Evolutionary conservation across 1,140 invertebrate genomes (phyloP).

Genomic region (Hydropsyche tenuis): DNA sequence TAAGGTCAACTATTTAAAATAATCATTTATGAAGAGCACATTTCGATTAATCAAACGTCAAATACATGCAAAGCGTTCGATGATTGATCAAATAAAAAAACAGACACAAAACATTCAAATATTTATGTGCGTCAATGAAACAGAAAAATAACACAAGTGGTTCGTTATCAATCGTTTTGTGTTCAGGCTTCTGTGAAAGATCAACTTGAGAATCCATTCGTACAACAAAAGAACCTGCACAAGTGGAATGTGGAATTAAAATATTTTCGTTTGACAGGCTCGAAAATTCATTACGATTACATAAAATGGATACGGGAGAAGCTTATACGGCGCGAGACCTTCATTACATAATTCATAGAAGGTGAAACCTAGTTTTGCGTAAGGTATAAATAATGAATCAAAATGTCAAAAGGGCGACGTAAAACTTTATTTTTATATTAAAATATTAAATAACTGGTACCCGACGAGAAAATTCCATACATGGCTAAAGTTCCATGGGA

Average conservation of each 20-base stretch:
- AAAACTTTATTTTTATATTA: neutral
- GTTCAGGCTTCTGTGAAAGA: neutral
- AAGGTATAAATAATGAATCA: neutral
- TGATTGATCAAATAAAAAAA: neutral
- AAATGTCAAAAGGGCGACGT: neutral
- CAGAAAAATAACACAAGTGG: constrained; percentile 14
- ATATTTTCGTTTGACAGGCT: neutral
- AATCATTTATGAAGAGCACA: neutral
- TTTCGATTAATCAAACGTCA: neutral
- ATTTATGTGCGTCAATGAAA: neutral
- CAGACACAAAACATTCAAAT: neutral
- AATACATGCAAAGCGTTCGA: neutral
- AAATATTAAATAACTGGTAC: too few species aligned
- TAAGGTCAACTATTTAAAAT: neutral
- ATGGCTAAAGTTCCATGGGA: too few species aligned
- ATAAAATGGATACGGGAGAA: neutral
- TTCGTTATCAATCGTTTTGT: neutral
- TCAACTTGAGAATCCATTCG: neutral
- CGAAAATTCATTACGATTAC: constrained; percentile 3
- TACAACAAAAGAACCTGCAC: too few species aligned
- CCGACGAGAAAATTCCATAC: too few species aligned
- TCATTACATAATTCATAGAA: constrained; percentile 15
- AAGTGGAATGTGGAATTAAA: too few species aligned
- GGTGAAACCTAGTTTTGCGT: constrained; percentile 8
- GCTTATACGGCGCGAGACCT: constrained; percentile 6